phyloP scores from a whole-genome alignment of 2,113 vertebrate genomes.

The Vimba vimba region DNA sequence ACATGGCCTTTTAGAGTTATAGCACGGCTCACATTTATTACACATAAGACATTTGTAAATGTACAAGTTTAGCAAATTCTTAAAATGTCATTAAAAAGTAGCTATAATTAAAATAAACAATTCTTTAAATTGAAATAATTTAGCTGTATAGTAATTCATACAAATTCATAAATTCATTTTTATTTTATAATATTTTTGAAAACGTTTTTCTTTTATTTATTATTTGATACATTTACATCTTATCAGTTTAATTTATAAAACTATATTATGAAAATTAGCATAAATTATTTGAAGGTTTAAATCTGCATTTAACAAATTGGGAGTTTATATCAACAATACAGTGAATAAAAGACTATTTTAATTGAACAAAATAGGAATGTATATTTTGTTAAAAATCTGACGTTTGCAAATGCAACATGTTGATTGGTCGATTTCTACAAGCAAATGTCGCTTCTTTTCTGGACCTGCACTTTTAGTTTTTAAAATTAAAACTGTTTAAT shows the following conservation, averaged over 20 bases:
- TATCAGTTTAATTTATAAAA: neutral
- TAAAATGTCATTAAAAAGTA: neutral
- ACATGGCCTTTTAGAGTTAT: neutral
- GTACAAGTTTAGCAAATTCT: neutral
- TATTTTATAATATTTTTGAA: neutral
- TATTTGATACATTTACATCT: neutral
- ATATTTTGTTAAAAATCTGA: neutral
- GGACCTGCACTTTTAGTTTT: neutral
- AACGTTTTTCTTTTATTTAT: neutral
- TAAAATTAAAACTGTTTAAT: neutral
- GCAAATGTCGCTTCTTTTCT: neutral
- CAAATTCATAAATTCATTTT: neutral
- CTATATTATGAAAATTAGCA: neutral
- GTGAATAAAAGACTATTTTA: neutral
- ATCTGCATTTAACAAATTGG: neutral
- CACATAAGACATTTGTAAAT: neutral
- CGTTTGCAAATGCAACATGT: neutral
- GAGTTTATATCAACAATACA: neutral
- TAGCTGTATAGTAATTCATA: neutral
- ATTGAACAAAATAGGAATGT: neutral
- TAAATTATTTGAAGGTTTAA: neutral
- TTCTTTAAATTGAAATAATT: neutral
- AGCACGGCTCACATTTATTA: neutral
- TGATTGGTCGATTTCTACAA: neutral
- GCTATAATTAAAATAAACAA: neutral